phyloP scores from a whole-genome alignment of 1,140 invertebrate species.

The Ridgeia piscesae region DNA sequence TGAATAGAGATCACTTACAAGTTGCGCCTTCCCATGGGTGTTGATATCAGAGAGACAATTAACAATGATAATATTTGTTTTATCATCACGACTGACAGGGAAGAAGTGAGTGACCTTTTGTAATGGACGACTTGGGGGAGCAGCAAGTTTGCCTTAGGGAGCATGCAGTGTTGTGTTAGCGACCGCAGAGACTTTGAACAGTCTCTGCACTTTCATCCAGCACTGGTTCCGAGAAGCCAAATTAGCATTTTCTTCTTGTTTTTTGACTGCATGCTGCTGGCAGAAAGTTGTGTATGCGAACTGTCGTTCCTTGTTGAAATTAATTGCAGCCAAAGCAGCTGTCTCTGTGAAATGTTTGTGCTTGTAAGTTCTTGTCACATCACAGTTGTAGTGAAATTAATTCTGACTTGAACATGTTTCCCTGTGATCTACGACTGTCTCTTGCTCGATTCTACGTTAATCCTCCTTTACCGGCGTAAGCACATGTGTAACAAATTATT shows the following conservation, averaged over 20 bases:
- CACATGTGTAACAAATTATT: no score
- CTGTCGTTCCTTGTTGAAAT: background rate
- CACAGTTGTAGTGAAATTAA: background rate
- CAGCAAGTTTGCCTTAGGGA: background rate
- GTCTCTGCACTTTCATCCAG: background rate
- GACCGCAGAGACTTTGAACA: background rate
- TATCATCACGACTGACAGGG: background rate
- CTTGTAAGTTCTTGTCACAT: background rate
- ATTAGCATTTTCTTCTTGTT: background rate
- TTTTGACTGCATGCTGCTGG: no score
- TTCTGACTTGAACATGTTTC: background rate
- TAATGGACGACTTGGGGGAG: background rate
- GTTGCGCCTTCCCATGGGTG: background rate
- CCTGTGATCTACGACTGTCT: no score
- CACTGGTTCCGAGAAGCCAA: background rate
- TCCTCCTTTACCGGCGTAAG: no score
- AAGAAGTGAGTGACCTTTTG: background rate
- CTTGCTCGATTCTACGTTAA: no score
- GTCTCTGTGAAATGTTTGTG: background rate
- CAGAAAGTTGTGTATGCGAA: background rate
- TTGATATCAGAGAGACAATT: background rate
- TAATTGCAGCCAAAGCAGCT: background rate
- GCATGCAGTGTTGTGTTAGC: background rate
- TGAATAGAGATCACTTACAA: background rate
- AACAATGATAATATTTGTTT: background rate